These are phyloP conservation scores for Gambusia yucatana DNA, from an alignment of 2,797 vertebrate species.

Conservation along the genomic window DNA sequence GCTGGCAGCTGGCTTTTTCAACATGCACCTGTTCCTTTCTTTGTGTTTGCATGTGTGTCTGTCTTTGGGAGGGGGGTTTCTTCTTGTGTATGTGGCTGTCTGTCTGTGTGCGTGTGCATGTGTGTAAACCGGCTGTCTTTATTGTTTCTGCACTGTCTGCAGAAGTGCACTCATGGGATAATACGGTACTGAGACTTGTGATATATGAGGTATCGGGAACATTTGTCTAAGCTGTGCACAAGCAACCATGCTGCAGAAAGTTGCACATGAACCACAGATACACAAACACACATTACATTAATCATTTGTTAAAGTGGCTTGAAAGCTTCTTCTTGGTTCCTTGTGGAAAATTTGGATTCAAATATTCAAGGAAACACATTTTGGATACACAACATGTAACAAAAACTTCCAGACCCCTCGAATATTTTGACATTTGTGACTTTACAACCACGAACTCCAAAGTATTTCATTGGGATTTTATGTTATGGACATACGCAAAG, in stretches of 20 bases:
- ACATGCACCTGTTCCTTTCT: constrained; percentile 67
- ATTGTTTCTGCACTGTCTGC: constrained; percentile 65
- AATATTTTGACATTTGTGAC: not conserved
- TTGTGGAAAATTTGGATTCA: not conserved
- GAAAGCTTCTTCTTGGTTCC: constrained; percentile 16
- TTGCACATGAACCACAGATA: constrained; percentile 7
- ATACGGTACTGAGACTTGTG: constrained; percentile 61
- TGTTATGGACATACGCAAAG: not conserved
- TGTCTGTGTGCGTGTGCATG: constrained; percentile 16
- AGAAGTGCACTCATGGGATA: constrained; percentile 54
- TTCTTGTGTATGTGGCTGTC: constrained; percentile 15
- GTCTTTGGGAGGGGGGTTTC: constrained; percentile 11
- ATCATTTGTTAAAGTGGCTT: not conserved
- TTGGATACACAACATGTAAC: not conserved
- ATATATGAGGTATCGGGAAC: constrained; percentile 64
- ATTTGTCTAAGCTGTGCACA: constrained; percentile 62
- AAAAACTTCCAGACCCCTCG: not conserved
- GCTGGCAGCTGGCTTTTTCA: constrained; percentile 67
- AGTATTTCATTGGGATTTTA: not conserved
- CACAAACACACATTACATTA: constrained; percentile 10
- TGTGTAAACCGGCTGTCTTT: constrained; percentile 46
- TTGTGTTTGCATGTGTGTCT: constrained; percentile 36
- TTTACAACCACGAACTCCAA: not conserved
- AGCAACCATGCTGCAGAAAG: constrained; percentile 22
- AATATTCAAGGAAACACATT: not conserved